Evolutionary conservation across 2,113 vertebrate genomes (phyloP).

Genomic region (Phrynosoma blainvillii): DNA sequence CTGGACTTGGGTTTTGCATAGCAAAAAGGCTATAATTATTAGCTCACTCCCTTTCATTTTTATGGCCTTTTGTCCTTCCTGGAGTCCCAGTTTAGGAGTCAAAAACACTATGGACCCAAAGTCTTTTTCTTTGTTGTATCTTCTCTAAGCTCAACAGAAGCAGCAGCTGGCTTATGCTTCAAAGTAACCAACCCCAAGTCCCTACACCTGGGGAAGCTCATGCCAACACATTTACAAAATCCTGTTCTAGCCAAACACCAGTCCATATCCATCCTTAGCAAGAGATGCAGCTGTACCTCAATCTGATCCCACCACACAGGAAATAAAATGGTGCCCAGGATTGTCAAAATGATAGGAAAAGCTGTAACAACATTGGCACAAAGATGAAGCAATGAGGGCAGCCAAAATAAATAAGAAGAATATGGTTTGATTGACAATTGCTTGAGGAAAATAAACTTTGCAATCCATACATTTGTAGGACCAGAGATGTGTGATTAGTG

Average conservation of each 20-base stretch:
- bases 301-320: not conserved
- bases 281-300: slow-evolving; percentile 39
- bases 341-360: slow-evolving; percentile 18
- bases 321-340: not conserved
- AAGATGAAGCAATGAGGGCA: slow-evolving; percentile 37
- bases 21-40: not conserved
- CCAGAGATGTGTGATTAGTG: slow-evolving; percentile 15
- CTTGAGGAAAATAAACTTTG: slow-evolving; percentile 38
- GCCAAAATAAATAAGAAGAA: slow-evolving; percentile 11
- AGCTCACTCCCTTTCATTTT: not conserved
- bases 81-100: not conserved
- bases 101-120: not conserved
- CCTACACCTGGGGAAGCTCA: not conserved
- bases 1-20: not conserved
- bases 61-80: not conserved
- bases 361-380: slow-evolving; percentile 13
- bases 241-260: not conserved
- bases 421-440: not conserved
- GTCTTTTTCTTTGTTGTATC: not conserved
- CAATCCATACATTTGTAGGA: slow-evolving; percentile 28
- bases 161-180: not conserved
- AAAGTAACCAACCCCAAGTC: not conserved
- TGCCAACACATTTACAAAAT: not conserved
- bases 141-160: not conserved
- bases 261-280: not conserved